Percentiles rank a stretch among this genome's conserved stretches.
These are phyloP conservation scores for Drosophila meridionalis DNA, from an alignment of 2,888 invertebrate species.

Conservation along the genomic window DNA sequence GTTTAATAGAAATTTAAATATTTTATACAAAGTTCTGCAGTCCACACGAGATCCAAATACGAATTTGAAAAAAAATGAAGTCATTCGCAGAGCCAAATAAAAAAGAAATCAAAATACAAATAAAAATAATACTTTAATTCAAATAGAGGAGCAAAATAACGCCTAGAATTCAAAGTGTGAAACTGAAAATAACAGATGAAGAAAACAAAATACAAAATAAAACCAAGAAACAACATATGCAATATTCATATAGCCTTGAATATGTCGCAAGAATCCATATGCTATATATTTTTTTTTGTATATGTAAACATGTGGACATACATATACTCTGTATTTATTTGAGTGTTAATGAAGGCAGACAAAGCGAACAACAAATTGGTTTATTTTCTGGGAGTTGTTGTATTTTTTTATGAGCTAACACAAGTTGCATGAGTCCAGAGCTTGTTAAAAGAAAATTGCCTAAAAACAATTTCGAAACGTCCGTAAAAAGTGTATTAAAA, in stretches of 20 bases:
- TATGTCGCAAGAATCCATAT: conserved; percentile 74
- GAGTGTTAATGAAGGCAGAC: conserved; percentile 62
- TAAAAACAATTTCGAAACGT: conserved; percentile 17
- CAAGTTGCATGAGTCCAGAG: conserved; percentile 38
- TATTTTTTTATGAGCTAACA: conserved; percentile 28
- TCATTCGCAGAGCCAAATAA: conserved; percentile 29
- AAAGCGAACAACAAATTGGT: conserved; percentile 12
- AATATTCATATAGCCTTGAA: conserved; percentile 74
- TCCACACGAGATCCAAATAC: conserved; percentile 44
- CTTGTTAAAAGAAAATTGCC: conserved; percentile 36
- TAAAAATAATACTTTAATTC: conserved; percentile 18
- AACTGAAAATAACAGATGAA: conserved; percentile 38
- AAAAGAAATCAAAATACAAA: conserved; percentile 7
- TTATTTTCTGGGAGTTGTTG: conserved; percentile 5
- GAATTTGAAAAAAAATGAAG: conserved; percentile 52
- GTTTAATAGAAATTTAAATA: conserved; percentile 72
- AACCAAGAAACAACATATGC: conserved; percentile 30
- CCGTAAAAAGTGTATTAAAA: conserved; percentile 45
- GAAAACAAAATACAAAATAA: conserved; percentile 16
- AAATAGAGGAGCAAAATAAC: conserved; percentile 8
- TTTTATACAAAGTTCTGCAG: conserved; percentile 39
- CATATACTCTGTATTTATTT: conserved; percentile 33
- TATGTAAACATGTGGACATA: conserved; percentile 6
- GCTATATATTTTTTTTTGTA: conserved; percentile 31
- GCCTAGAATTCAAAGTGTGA: conserved; percentile 47